Percentiles rank a stretch among this genome's conserved stretches.
phyloP scores from a whole-genome alignment of 2,888 invertebrate species.

The Caenorhabditis plicata region DNA sequence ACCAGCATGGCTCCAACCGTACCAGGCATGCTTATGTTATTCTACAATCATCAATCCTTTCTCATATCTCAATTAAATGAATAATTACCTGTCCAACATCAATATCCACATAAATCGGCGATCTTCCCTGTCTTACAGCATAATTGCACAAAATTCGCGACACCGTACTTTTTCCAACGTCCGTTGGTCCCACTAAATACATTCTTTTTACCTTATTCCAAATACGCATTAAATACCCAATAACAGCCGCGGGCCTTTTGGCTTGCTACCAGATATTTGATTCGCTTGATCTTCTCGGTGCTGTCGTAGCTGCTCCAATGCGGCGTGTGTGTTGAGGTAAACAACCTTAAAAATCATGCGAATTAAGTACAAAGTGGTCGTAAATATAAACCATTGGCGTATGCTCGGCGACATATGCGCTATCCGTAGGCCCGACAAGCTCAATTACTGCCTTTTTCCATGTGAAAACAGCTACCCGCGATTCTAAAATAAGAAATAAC shows the following conservation, averaged over 20 bases:
- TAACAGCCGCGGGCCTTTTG: constrained; percentile 33
- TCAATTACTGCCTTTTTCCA: constrained; percentile 91
- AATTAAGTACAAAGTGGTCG: neutral
- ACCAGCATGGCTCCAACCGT: constrained; percentile 71
- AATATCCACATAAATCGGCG: constrained; percentile 87
- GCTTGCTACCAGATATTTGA: neutral
- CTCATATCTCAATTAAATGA: too few relatives aligned
- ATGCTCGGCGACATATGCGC: constrained; percentile 89
- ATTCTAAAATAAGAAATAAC: constrained; percentile 72
- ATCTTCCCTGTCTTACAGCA: constrained; percentile 79
- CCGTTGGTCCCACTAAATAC: constrained; percentile 75
- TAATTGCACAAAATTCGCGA: constrained; percentile 87
- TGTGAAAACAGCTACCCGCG: constrained; percentile 92
- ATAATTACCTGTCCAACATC: constrained; percentile 86
- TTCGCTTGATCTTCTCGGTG: constrained; percentile 70
- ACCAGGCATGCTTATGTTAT: constrained; percentile 58
- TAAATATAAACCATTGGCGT: constrained; percentile 75
- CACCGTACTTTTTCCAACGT: constrained; percentile 93
- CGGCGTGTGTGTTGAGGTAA: constrained; percentile 92
- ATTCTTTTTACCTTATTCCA: neutral
- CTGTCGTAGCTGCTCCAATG: constrained; percentile 83
- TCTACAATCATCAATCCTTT: too few relatives aligned
- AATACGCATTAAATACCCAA: constrained; percentile 9
- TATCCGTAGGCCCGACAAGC: constrained; percentile 84
- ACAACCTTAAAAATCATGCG: constrained; percentile 68